Evolutionary conservation across 2,888 invertebrate genomes (phyloP).

Genomic region (Scrobipalpa atriplicella): DNA sequence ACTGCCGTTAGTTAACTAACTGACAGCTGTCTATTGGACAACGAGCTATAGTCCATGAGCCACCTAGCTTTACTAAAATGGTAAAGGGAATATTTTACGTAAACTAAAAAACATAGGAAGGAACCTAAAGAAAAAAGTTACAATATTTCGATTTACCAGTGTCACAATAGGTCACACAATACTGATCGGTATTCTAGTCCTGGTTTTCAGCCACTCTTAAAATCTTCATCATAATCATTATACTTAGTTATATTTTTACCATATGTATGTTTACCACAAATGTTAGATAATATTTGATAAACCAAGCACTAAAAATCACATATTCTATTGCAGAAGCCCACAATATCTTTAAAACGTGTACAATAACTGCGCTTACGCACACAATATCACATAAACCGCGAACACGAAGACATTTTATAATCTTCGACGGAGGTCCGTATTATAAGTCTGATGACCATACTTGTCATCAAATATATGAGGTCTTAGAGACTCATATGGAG

Average conservation of each 20-base stretch:
- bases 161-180: too few species aligned
- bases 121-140: too few species aligned
- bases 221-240: too few species aligned
- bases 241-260: too few species aligned
- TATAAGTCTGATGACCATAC: slow-evolving; percentile 3
- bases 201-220: too few species aligned
- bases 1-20: not conserved
- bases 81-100: too few species aligned
- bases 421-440: not conserved
- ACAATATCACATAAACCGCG: slow-evolving; percentile 1
- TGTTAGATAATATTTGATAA: too few species aligned
- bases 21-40: not conserved
- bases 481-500: not conserved
- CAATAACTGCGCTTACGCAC: not conserved
- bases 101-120: too few species aligned
- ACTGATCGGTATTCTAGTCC: too few species aligned
- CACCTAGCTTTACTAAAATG: not conserved
- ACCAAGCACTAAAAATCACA: too few species aligned
- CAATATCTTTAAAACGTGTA: not conserved
- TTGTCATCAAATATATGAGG: not conserved
- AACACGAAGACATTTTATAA: slow-evolving; percentile 1
- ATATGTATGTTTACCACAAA: too few species aligned
- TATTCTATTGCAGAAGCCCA: not conserved
- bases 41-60: not conserved
- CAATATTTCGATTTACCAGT: too few species aligned